phyloP scores from a whole-genome alignment of 2,113 vertebrate genomes.

The Oreochromis aureus region DNA sequence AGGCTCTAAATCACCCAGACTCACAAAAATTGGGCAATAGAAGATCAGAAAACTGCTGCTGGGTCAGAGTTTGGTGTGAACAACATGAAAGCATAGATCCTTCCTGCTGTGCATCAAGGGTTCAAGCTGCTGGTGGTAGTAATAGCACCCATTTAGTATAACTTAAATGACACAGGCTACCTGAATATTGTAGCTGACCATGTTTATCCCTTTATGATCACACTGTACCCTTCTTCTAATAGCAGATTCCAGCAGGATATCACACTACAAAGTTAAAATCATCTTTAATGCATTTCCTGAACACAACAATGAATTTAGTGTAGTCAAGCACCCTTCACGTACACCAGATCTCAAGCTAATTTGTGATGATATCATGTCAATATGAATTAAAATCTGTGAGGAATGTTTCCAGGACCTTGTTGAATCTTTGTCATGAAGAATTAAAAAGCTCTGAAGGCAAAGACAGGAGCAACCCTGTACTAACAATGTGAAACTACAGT shows the following conservation, averaged over 20 bases:
- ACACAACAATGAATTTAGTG: not conserved
- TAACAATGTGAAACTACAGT: not conserved
- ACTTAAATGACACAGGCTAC: not conserved
- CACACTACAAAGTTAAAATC: not conserved
- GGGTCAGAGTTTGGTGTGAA: not conserved
- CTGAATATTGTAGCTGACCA: not conserved
- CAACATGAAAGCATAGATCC: not conserved
- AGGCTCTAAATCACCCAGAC: not conserved
- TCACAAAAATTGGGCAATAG: not conserved
- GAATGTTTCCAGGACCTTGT: not conserved
- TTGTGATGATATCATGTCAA: not conserved
- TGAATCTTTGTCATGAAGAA: not conserved
- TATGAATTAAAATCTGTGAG: not conserved
- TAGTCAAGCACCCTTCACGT: not conserved
- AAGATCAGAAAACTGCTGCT: not conserved
- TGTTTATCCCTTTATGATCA: not conserved
- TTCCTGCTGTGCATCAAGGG: not conserved
- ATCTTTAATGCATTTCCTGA: not conserved
- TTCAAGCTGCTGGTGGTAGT: not conserved
- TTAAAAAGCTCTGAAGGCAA: not conserved
- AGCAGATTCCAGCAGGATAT: not conserved
- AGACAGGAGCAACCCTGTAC: not conserved
- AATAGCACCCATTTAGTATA: not conserved
- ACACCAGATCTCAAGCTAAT: not conserved
- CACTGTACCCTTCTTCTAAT: not conserved